Evolutionary conservation across 2,113 vertebrate species (phyloP).

Genomic region (Campylomormyrus numenius): DNA sequence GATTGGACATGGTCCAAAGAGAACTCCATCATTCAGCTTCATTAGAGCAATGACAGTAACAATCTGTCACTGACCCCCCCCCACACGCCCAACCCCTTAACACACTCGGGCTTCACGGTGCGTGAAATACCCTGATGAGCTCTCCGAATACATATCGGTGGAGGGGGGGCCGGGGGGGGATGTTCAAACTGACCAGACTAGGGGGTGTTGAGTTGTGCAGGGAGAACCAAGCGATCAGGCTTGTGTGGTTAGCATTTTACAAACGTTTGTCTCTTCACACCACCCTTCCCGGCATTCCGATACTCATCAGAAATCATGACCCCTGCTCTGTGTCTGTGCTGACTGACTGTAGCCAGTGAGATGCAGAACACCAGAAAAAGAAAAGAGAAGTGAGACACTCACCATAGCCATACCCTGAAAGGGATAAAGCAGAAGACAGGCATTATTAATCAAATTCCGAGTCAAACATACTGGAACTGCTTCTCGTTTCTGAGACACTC

Average conservation of each 20-base stretch:
- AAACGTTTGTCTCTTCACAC: neutral
- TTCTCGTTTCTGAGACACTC: neutral
- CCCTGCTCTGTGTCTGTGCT: neutral
- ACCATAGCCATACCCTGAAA: constrained; percentile 14
- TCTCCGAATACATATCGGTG: constrained; percentile 40
- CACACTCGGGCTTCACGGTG: constrained; percentile 36
- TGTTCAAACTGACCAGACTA: neutral
- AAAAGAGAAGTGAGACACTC: neutral
- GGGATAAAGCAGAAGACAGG: neutral
- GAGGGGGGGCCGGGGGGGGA: neutral
- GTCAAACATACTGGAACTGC: neutral
- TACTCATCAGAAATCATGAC: neutral
- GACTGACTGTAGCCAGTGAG: neutral
- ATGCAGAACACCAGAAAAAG: neutral
- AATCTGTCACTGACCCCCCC: constrained; percentile 37
- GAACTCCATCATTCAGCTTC: constrained; percentile 14
- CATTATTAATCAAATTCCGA: neutral
- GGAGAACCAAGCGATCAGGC: neutral
- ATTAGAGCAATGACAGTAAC: constrained; percentile 18
- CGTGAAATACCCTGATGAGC: constrained; percentile 41
- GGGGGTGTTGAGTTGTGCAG: neutral
- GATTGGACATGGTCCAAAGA: neutral
- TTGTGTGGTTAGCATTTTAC: neutral
- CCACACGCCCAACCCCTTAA: neutral
- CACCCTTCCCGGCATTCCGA: neutral